Evolutionary conservation across 2,797 vertebrate species (phyloP).

Genomic region (Neostethus bicornis): DNA sequence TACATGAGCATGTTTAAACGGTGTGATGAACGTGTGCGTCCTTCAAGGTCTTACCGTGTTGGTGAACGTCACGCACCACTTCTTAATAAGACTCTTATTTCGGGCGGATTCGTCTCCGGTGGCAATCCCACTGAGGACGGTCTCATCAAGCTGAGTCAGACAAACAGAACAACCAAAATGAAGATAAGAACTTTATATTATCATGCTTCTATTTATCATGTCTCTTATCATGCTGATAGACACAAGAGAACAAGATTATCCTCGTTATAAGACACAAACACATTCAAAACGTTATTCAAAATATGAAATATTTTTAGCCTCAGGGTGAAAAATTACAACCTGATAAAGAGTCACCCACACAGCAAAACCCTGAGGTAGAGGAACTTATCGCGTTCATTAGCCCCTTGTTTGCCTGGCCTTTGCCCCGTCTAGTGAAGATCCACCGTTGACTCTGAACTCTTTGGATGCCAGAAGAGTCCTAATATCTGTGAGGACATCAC

Average conservation of each 20-base stretch:
- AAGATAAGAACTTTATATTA: conserved; percentile 9
- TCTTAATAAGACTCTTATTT: conserved; percentile 89
- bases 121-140: conserved; percentile 87
- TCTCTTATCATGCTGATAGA: conserved; percentile 15
- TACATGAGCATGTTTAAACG: background rate
- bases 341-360: no score
- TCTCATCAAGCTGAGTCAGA: conserved; percentile 83
- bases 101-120: conserved; percentile 79
- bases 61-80: conserved; percentile 85
- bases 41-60: conserved; percentile 62
- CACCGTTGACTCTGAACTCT: background rate
- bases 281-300: background rate
- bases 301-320: no score
- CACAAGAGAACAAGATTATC: conserved; percentile 6
- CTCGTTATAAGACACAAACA: background rate
- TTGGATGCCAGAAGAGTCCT: background rate
- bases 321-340: no score
- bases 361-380: no score
- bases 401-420: no score
- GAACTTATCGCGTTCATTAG: no score
- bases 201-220: no score
- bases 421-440: background rate
- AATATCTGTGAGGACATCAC: background rate
- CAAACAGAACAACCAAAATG: background rate
- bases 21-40: background rate